Percentiles rank a stretch among this genome's conserved stretches.
Conservation (phyloP, 2,888 invertebrate genomes). For the Ectemnius cavifrons region DNA sequence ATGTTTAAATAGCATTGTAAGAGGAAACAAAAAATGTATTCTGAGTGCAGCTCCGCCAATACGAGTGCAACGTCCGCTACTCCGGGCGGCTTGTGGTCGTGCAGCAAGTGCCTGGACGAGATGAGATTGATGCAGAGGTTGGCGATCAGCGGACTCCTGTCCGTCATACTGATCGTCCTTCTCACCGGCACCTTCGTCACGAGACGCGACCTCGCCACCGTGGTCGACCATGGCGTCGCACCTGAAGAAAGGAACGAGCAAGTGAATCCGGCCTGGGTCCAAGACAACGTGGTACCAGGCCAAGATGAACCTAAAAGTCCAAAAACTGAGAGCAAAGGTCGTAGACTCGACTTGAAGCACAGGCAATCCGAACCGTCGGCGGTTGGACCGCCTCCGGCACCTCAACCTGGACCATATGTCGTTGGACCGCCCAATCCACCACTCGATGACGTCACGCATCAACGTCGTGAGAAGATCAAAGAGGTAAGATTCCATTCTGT, state of each 20-base stretch:
- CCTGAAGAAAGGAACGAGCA: constrained; percentile 72
- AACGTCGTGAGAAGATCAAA: constrained; percentile 76
- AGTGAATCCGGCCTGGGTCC: constrained; percentile 71
- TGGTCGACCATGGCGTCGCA: constrained; percentile 71
- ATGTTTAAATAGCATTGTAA: neutral
- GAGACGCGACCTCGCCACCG: constrained; percentile 69
- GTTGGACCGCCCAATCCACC: constrained; percentile 71
- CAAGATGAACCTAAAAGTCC: constrained; percentile 56
- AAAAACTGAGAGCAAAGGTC: constrained; percentile 48
- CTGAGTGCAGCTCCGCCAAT: constrained; percentile 58
- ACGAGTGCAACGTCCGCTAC: constrained; percentile 65
- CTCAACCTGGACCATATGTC: constrained; percentile 60
- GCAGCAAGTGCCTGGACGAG: constrained; percentile 65
- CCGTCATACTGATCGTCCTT: constrained; percentile 73
- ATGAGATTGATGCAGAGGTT: constrained; percentile 75
- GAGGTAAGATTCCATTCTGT: constrained; percentile 67
- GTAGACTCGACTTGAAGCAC: constrained; percentile 34
- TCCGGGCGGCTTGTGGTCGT: constrained; percentile 63
- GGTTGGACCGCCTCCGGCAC: constrained; percentile 59
- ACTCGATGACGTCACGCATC: constrained; percentile 72
- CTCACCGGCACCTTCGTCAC: constrained; percentile 73
- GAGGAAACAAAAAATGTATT: constrained; percentile 13
- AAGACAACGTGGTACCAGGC: constrained; percentile 69
- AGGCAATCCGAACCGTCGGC: constrained; percentile 56
- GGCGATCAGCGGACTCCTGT: constrained; percentile 75